These are phyloP conservation scores for Coracias cyanogaster DNA, from an alignment of 2,797 vertebrate genomes.

Conservation along the genomic window DNA sequence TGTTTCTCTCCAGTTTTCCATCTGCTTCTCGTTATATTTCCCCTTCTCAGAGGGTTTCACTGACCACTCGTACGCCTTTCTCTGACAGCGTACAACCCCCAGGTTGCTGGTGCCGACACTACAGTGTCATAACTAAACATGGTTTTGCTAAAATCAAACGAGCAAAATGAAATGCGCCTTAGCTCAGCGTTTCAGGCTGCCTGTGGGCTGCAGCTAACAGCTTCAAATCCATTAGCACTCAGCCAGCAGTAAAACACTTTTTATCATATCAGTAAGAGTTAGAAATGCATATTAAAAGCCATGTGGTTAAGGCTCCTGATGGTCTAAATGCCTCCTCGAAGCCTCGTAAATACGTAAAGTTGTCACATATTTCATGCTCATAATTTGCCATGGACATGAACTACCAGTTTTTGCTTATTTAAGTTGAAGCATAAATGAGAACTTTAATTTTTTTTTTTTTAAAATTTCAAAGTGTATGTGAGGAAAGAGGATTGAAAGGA, in stretches of 20 bases:
- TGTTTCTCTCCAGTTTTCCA: neutral
- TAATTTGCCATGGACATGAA: neutral
- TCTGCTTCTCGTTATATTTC: neutral
- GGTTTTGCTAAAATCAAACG: neutral
- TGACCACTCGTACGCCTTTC: neutral
- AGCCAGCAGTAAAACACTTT: slow-evolving; percentile 38
- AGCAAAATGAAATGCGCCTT: neutral
- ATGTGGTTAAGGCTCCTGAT: slow-evolving; percentile 1
- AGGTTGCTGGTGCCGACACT: neutral
- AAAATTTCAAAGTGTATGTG: neutral
- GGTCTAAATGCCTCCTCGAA: slow-evolving; percentile 15
- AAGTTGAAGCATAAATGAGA: neutral
- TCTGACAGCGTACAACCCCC: neutral
- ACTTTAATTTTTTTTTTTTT: neutral
- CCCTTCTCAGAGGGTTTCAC: neutral
- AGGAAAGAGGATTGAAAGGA: neutral
- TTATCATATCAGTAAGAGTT: neutral
- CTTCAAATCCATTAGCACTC: slow-evolving; percentile 29
- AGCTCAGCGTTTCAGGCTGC: neutral
- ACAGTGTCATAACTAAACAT: neutral
- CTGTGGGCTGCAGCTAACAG: neutral
- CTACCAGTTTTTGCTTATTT: neutral
- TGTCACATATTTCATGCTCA: neutral
- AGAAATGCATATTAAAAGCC: neutral
- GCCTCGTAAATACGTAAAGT: neutral